phyloP scores from a whole-genome alignment of 2,113 vertebrate genomes.

The Scortum barcoo region DNA sequence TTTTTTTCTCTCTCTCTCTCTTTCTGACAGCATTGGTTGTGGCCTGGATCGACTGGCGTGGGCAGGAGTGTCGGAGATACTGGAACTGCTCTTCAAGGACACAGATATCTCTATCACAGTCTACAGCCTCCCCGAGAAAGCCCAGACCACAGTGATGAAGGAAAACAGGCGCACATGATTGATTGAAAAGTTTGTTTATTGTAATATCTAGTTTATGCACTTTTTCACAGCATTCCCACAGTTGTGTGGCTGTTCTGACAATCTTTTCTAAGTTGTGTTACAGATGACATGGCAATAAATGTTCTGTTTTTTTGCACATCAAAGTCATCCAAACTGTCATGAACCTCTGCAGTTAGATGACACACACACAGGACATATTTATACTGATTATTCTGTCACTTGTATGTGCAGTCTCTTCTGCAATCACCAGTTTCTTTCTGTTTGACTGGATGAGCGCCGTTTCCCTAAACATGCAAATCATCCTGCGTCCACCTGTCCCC shows the following conservation, averaged over 20 bases:
- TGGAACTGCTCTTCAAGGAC: constrained; percentile 89
- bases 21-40: constrained; percentile 91
- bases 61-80: constrained; percentile 88
- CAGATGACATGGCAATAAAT: constrained; percentile 43
- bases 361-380: not conserved
- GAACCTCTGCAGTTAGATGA: not conserved
- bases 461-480: not conserved
- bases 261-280: not conserved
- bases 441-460: not conserved
- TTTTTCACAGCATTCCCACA: not conserved
- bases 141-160: constrained; percentile 60
- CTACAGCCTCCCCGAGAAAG: constrained; percentile 84
- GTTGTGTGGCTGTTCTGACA: not conserved
- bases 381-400: not conserved
- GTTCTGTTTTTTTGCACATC: not conserved
- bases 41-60: constrained; percentile 92
- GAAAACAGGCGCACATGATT: constrained; percentile 55
- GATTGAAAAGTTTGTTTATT: constrained; percentile 3
- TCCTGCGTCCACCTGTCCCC: constrained; percentile 9
- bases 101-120: constrained; percentile 91
- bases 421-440: too few species aligned
- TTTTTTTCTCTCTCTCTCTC: constrained; percentile 1
- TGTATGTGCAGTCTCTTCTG: not conserved
- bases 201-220: not conserved
- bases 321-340: not conserved